phyloP scores from a whole-genome alignment of 1,140 invertebrate species.

The Tenebrio molitor region DNA sequence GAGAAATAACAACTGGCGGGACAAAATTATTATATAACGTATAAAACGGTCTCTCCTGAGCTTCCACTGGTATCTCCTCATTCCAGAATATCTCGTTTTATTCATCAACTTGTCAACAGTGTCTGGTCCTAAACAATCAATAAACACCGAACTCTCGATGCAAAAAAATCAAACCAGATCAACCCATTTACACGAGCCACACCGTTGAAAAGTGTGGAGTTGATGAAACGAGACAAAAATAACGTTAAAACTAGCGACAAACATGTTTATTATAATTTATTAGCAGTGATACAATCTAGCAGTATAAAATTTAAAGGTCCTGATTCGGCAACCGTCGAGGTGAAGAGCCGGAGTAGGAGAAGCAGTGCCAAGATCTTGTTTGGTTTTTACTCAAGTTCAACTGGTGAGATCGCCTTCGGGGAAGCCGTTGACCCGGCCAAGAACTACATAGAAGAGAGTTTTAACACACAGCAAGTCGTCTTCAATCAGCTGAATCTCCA shows the following conservation, averaged over 20 bases:
- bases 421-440: constrained; percentile 30
- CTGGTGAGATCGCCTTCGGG: constrained; percentile 27
- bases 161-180: too few relatives aligned
- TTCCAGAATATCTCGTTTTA: too few relatives aligned
- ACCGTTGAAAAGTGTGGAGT: too few relatives aligned
- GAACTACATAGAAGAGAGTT: constrained; percentile 28
- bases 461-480: constrained; percentile 14
- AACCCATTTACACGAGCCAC: too few relatives aligned
- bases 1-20: too few relatives aligned
- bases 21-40: too few relatives aligned
- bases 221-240: not conserved
- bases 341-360: constrained; percentile 28
- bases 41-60: too few relatives aligned
- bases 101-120: too few relatives aligned
- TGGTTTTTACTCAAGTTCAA: constrained; percentile 36
- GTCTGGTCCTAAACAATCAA: too few relatives aligned
- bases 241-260: not conserved
- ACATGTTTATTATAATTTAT: constrained; percentile 8
- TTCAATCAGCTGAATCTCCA: constrained; percentile 4
- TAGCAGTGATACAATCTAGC: not conserved
- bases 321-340: constrained; percentile 15
- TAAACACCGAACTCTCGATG: too few relatives aligned
- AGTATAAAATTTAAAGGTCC: constrained; percentile 24
- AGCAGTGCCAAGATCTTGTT: not conserved
- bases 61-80: too few relatives aligned